Percentiles rank a stretch among this genome's conserved stretches.
Conservation (phyloP, 2,888 invertebrate genomes). For the Cryptus armator region DNA sequence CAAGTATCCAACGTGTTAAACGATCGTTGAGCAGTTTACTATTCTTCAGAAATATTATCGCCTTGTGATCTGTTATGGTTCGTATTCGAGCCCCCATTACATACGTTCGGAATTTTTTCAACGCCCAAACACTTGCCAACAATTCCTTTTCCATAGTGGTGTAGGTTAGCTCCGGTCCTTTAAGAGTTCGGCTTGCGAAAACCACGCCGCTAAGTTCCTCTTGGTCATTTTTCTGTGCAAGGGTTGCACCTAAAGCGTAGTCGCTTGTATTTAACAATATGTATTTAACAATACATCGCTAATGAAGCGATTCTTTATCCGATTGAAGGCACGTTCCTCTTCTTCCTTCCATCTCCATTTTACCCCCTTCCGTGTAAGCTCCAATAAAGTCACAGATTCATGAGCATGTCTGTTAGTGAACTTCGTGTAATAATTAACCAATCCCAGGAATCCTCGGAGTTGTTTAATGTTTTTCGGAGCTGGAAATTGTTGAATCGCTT, state of each 20-base stretch:
- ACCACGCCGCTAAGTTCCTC: slow-evolving; percentile 57
- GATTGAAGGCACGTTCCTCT: background rate
- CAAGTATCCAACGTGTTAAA: background rate
- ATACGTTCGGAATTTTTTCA: slow-evolving; percentile 40
- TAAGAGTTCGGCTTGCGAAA: slow-evolving; percentile 66
- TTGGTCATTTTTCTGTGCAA: slow-evolving; percentile 48
- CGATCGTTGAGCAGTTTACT: background rate
- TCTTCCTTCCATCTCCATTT: background rate
- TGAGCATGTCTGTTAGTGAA: background rate
- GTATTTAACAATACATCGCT: too few relatives aligned
- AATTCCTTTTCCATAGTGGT: slow-evolving; percentile 41
- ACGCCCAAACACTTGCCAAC: background rate
- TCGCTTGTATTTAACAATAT: too few relatives aligned
- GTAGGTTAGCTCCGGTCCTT: too few relatives aligned
- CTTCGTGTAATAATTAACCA: background rate
- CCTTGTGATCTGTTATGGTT: slow-evolving; percentile 52
- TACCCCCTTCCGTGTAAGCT: background rate
- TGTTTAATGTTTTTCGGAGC: slow-evolving; percentile 66
- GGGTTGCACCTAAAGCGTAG: slow-evolving; percentile 23
- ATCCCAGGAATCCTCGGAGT: slow-evolving; percentile 44
- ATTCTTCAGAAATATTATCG: slow-evolving; percentile 33
- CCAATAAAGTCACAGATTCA: background rate
- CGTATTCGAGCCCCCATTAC: slow-evolving; percentile 28
- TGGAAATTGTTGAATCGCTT: slow-evolving; percentile 51
- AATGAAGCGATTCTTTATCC: background rate